Base-by-base conservation (phyloP, 2,888 invertebrate species). In the Toxonevra muliebris region DNA sequence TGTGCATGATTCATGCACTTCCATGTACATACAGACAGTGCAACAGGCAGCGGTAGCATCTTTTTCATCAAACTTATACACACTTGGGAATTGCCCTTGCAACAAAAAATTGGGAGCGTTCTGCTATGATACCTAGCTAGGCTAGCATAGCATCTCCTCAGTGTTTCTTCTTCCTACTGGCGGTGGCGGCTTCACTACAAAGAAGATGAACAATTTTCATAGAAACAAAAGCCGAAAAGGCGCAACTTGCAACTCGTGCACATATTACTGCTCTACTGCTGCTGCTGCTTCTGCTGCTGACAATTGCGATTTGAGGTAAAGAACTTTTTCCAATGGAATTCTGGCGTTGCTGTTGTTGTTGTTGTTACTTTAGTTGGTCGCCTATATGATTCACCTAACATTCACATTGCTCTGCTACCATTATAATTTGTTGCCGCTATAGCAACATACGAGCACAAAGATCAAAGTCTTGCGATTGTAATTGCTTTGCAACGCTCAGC, bases 391-490 rank as follows among this genome's bases (percentile, higher is more conserved):
- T 69, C 30, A 30, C 30, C 30, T 2, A 30, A 7, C 30, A 2
- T 30, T 30, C 30, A 30, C 30, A 30, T 4, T 30, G 30, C 30
- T 30, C 48, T 58, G 19, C 41, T 52, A 12, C 50, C 43, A 53
- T 65, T 65, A 65, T 58, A 58, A 65, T 65, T 59, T 65, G 53
- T 58, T 52, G 53, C 65, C 11, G 50, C 43, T 20, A n/a, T 42
- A 19, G 13, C 17, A 53, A 19, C 30, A 11, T 30, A 7, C 12
- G 52, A 52, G 57, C 65, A 20, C 53, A 68, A 71, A 75, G 75
- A 75, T 75, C 74, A 75, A 75, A 75, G 75, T 69, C 69, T 68
- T 69, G 75, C 74, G 74, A 73, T 75, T 30, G 73, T 73, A 75
- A 74, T 75, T 69, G 65, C 60, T 43, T 57, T 61, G 61, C 41